phyloP scores from a whole-genome alignment of 2,797 vertebrate species.

The Acropternis orthonyx region DNA sequence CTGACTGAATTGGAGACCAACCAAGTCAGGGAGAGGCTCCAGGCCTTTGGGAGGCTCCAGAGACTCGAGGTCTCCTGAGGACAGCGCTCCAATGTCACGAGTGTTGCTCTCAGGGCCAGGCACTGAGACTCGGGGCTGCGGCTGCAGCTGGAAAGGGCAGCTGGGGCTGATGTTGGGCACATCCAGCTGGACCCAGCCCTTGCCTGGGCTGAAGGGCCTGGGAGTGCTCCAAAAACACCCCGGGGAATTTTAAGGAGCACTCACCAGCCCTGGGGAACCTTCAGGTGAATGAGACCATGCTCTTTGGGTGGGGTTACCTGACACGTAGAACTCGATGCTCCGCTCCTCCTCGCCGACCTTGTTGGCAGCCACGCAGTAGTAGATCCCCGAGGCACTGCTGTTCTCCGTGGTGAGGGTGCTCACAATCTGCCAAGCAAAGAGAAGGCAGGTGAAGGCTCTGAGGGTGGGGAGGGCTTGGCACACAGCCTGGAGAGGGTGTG shows the following conservation, averaged over 20 bases:
- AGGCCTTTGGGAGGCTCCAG: not conserved
- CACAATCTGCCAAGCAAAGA: constrained; percentile 73
- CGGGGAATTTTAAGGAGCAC: accelerated
- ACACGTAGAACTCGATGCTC: constrained; percentile 80
- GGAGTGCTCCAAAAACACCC: not conserved
- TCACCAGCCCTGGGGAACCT: accelerated
- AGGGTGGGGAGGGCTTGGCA: not conserved
- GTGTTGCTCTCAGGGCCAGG: not conserved
- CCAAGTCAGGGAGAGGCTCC: not conserved
- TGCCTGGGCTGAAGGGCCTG: not conserved
- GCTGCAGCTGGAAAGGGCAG: not conserved
- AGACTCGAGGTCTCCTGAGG: not conserved
- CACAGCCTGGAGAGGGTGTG: not conserved
- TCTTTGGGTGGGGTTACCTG: constrained; percentile 73
- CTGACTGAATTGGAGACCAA: not conserved
- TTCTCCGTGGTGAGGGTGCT: constrained; percentile 78
- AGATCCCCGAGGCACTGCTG: constrained; percentile 81
- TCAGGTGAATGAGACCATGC: too few species aligned
- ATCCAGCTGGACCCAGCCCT: not conserved
- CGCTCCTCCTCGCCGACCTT: constrained; percentile 64
- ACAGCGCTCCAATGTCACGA: not conserved
- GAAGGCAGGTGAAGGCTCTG: not conserved
- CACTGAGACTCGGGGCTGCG: not conserved
- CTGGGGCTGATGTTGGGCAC: not conserved
- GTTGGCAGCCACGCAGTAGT: constrained; percentile 81